Evolutionary conservation across 2,888 invertebrate genomes (phyloP).

Genomic region (Epinotia ramella): DNA sequence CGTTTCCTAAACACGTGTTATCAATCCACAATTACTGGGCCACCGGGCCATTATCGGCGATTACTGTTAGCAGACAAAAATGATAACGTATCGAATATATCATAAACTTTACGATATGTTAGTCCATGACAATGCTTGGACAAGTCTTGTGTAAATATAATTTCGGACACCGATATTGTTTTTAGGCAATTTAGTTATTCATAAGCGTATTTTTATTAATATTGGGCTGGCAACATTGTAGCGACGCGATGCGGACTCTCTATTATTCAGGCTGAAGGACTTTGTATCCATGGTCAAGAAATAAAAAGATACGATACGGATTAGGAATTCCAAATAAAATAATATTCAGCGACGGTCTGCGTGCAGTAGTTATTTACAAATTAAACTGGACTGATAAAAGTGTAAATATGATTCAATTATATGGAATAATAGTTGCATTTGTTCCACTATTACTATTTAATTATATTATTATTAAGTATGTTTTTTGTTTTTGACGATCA

Average conservation of each 20-base stretch:
- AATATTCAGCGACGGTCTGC: not conserved
- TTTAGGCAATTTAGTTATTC: slow-evolving; percentile 39
- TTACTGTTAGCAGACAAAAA: slow-evolving; percentile 74
- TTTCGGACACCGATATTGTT: slow-evolving; percentile 57
- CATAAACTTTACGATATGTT: slow-evolving; percentile 76
- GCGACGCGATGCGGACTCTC: slow-evolving; percentile 7
- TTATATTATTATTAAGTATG: too few species aligned
- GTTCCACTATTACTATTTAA: too few species aligned
- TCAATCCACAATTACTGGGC: slow-evolving; percentile 66
- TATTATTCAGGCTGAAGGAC: too few species aligned
- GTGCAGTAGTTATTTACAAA: slow-evolving; percentile 23
- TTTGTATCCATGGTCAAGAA: not conserved
- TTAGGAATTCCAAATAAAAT: not conserved
- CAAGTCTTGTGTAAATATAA: slow-evolving; percentile 77
- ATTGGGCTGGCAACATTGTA: slow-evolving; percentile 33
- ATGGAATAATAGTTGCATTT: too few species aligned
- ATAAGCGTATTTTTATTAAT: slow-evolving; percentile 28
- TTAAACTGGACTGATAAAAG: slow-evolving; percentile 4
- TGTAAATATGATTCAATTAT: not conserved
- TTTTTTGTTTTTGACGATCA: too few species aligned
- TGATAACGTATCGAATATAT: slow-evolving; percentile 73
- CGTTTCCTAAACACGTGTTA: slow-evolving; percentile 62
- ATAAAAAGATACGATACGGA: slow-evolving; percentile 11
- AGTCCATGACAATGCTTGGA: slow-evolving; percentile 66
- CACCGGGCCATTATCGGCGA: slow-evolving; percentile 69